Base-by-base conservation (phyloP, 2,113 vertebrate species). In the Hoplias malabaricus region DNA sequence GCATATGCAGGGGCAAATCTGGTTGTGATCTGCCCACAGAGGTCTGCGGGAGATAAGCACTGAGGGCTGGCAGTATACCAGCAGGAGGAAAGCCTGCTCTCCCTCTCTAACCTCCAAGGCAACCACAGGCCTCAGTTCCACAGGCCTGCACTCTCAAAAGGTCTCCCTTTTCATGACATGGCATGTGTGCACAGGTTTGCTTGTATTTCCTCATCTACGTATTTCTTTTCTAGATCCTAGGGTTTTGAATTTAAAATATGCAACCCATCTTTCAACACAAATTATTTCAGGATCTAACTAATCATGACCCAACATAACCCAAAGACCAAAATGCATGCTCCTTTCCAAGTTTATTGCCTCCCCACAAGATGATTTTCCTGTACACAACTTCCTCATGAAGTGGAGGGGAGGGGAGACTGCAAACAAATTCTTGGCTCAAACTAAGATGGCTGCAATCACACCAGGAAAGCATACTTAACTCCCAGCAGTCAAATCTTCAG, bases 1-100 rank as follows among this genome's bases (percentile, higher is more conserved):
- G 86, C 85, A 90, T 87, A 91, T 90, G 90, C 80, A 88, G 89
- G 91, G 90, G 91, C 87, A 88, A 88, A 90, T 88, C 87, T 90
- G 86, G 87, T 88, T 90, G 89, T 82, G 88, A 89, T 88, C 87
- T 90, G 88, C 90, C 91, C 90, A 89, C 65, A 74, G 87, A 88
- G 87, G 89, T 86, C 87, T 86, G 85, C 80, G 75, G 82, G 84
- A 83, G 75, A 57, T 66, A 50, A 54, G 80, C 27, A 72, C 63
- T n/a, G 61, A 46, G 59, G 80, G 27, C 34, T 48, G 73, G 66
- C 59, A 57, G 62, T 1, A 21, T 29, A 71, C 69, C 57, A 76
- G 80, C 59, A 72, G 59, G 23, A 80, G 66, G 25, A 61, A 21
- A 69, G 43, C 74, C 67, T 42, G 29, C 75, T 34, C 42, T 29